Conservation (phyloP, 2,888 invertebrate species). For the Cheilosia grossa region DNA sequence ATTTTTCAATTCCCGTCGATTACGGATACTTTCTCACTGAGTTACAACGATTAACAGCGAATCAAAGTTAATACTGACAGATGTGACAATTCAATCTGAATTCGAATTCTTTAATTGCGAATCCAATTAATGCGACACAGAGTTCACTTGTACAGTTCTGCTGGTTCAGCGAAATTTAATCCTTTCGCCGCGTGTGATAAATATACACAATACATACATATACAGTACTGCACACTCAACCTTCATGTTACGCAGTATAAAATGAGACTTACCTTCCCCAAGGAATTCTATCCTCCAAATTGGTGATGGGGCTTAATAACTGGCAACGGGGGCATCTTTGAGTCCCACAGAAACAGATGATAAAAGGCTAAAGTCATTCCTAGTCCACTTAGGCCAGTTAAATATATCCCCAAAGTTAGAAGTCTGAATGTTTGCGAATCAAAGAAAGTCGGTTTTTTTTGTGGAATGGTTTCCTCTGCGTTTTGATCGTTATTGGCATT, state of each 20-base stretch:
- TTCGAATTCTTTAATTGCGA: constrained; percentile 65
- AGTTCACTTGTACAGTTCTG: constrained; percentile 28
- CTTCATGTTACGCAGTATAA: constrained; percentile 33
- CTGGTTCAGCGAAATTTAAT: constrained; percentile 59
- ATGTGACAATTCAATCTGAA: constrained; percentile 71
- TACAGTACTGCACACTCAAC: neutral
- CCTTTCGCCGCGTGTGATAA: constrained; percentile 42
- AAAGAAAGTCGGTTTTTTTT: constrained; percentile 80
- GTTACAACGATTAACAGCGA: constrained; percentile 48
- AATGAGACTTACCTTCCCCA: constrained; percentile 47
- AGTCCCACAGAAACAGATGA: constrained; percentile 82
- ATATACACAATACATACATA: constrained; percentile 28
- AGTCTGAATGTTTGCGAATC: constrained; percentile 81
- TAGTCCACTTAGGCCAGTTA: constrained; percentile 81
- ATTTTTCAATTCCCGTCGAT: neutral
- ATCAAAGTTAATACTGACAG: constrained; percentile 69
- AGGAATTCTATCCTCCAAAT: constrained; percentile 76
- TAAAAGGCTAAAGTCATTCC: constrained; percentile 81
- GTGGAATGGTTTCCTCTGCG: constrained; percentile 79
- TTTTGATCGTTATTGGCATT: constrained; percentile 26
- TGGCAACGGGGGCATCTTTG: constrained; percentile 81
- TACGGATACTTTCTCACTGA: neutral
- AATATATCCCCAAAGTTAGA: constrained; percentile 79
- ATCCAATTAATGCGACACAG: constrained; percentile 64
- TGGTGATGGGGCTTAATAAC: constrained; percentile 80